A percentile compares a stretch with the other conserved stretches of the same genome.
These are phyloP conservation scores for Meiosimyza decipiens DNA, from an alignment of 2,888 invertebrate genomes.

Conservation along the genomic window DNA sequence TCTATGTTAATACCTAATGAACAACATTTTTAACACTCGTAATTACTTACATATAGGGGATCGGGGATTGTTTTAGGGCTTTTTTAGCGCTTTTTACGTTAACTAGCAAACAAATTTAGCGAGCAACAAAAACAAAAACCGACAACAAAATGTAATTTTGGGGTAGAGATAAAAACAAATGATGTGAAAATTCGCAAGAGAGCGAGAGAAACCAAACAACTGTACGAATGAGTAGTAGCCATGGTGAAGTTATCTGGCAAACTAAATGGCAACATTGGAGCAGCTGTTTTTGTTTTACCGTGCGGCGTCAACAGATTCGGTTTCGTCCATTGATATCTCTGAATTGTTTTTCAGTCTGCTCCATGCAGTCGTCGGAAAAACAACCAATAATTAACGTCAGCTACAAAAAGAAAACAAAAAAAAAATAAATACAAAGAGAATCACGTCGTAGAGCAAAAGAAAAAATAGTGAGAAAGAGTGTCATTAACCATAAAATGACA, in stretches of 20 bases:
- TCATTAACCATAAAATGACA: not conserved
- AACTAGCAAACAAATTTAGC: no score
- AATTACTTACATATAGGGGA: no score
- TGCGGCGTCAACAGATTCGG: not conserved
- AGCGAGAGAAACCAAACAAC: no score
- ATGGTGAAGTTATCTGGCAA: not conserved
- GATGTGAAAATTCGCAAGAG: no score
- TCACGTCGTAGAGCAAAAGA: not conserved
- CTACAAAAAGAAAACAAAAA: not conserved
- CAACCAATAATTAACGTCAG: not conserved
- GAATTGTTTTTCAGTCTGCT: not conserved
- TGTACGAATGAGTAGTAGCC: not conserved
- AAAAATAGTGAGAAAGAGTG: not conserved
- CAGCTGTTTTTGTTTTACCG: constrained; percentile 1
- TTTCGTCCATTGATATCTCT: not conserved
- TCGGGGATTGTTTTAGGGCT: no score
- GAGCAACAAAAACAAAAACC: no score
- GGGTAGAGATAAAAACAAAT: no score
- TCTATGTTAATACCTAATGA: no score
- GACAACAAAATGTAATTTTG: no score
- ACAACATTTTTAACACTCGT: no score
- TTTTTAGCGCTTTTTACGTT: no score
- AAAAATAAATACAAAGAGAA: constrained; percentile 4
- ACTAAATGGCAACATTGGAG: constrained; percentile 9
- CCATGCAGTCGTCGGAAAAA: constrained; percentile 12